These are phyloP conservation scores for Xestia rhomboidea DNA, from an alignment of 2,888 invertebrate species.

Conservation along the genomic window DNA sequence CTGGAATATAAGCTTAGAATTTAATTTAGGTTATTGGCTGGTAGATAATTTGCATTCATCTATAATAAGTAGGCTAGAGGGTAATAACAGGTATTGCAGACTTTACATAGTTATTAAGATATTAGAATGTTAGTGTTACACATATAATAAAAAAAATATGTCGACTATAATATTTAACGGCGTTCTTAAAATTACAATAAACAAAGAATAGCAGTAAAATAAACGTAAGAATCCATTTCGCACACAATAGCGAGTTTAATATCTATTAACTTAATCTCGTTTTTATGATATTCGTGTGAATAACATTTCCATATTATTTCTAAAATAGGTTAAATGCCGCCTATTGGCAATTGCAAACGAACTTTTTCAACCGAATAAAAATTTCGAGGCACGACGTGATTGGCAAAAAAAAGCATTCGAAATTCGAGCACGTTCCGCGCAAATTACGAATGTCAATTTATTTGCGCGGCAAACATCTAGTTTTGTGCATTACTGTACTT, in stretches of 20 bases:
- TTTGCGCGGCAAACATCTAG: conserved; percentile 32
- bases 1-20: conserved; percentile 54
- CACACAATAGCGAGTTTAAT: conserved; percentile 15
- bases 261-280: conserved; percentile 5
- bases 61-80: background rate
- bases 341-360: background rate
- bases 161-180: conserved; percentile 12
- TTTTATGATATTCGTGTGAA: conserved; percentile 14
- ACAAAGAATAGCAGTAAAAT: conserved; percentile 27
- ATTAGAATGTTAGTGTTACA: conserved; percentile 32
- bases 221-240: conserved; percentile 38
- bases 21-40: conserved; percentile 43
- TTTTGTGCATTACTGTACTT: conserved; percentile 33
- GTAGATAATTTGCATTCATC: background rate
- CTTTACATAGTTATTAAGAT: conserved; percentile 12
- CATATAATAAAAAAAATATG: background rate
- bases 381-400: background rate
- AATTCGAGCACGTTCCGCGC: conserved; percentile 37
- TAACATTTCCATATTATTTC: background rate
- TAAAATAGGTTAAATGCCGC: conserved; percentile 17
- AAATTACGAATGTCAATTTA: conserved; percentile 25
- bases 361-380: conserved; percentile 21
- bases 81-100: background rate
- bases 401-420: conserved; percentile 13
- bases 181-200: conserved; percentile 34